phyloP scores from a whole-genome alignment of 1,140 invertebrate species.

The Philopotamus ludificatus region DNA sequence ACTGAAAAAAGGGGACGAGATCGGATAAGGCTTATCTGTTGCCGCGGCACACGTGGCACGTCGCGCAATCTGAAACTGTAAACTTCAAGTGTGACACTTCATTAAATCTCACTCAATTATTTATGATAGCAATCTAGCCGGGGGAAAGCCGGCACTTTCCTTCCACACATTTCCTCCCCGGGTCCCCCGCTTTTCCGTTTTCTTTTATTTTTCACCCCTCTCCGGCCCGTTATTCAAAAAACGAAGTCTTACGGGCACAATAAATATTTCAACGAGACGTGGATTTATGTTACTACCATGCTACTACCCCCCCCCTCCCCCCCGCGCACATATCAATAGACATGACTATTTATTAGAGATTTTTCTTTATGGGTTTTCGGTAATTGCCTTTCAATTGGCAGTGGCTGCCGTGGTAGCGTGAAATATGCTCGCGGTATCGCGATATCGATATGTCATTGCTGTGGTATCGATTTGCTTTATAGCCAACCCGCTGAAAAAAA shows the following conservation, averaged over 20 bases:
- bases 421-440: background rate
- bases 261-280: slow-evolving; percentile 31
- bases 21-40: background rate
- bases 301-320: background rate
- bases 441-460: no score
- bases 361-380: slow-evolving; percentile 35
- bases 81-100: slow-evolving; percentile 34
- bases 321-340: slow-evolving; percentile 33
- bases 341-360: slow-evolving; percentile 32
- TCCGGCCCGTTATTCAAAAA: slow-evolving; percentile 33
- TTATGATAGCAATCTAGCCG: slow-evolving; percentile 37
- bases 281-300: slow-evolving; percentile 32
- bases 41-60: background rate
- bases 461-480: no score
- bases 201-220: slow-evolving; percentile 2
- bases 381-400: slow-evolving; percentile 33
- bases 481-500: no score
- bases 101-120: slow-evolving; percentile 39
- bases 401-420: background rate
- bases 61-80: slow-evolving; percentile 2
- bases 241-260: slow-evolving; percentile 27
- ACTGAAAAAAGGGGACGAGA: background rate
- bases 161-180: background rate
- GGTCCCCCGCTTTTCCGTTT: slow-evolving; percentile 17
- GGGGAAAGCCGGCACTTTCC: slow-evolving; percentile 4